phyloP scores from a whole-genome alignment of 2,797 vertebrate genomes.

The Argentina silus region DNA sequence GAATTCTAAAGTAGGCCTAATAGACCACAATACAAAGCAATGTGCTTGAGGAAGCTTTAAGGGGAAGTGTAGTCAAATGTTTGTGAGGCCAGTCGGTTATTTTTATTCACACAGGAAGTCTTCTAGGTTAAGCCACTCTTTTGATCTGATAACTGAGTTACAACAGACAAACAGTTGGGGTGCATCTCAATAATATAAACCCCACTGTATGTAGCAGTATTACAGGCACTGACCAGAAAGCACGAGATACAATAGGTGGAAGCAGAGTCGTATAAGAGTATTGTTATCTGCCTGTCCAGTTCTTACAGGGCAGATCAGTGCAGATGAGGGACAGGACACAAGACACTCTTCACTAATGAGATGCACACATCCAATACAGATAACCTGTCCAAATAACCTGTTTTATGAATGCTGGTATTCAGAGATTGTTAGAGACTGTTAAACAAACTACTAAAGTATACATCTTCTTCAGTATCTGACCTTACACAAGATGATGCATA shows the following conservation, averaged over 20 bases:
- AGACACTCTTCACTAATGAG: too few species aligned
- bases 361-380: too few species aligned
- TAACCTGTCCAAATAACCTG: too few species aligned
- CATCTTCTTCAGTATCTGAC: too few species aligned
- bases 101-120: slow-evolving; percentile 24
- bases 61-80: slow-evolving; percentile 60
- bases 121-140: not conserved
- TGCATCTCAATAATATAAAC: not conserved
- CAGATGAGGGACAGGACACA: not conserved
- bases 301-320: not conserved
- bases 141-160: slow-evolving; percentile 11
- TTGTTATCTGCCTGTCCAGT: not conserved
- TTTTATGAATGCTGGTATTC: too few species aligned
- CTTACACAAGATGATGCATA: too few species aligned
- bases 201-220: too few species aligned
- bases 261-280: not conserved
- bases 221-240: not conserved
- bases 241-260: not conserved
- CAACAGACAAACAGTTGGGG: not conserved
- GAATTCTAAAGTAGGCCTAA: slow-evolving; percentile 24
- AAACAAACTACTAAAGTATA: too few species aligned
- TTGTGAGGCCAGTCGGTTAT: slow-evolving; percentile 17
- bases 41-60: slow-evolving; percentile 50
- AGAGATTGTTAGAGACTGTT: too few species aligned
- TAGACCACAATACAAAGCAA: slow-evolving; percentile 46